phyloP scores from a whole-genome alignment of 2,797 vertebrate species.

The Microctenopoma lineatum region DNA sequence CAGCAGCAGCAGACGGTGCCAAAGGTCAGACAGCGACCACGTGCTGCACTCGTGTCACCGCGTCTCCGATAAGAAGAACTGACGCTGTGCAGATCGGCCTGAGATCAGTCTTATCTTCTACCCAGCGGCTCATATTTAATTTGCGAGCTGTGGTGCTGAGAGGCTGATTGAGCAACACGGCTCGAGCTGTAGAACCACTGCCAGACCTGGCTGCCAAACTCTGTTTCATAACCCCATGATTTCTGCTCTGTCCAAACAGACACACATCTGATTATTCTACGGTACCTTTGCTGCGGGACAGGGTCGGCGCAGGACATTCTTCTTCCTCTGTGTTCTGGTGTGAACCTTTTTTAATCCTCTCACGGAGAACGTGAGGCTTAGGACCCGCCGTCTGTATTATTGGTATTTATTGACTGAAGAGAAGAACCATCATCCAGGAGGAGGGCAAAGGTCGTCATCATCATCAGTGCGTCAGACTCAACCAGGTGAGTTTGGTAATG shows the following conservation, averaged over 20 bases:
- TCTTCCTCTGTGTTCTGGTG: neutral
- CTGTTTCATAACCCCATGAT: constrained; percentile 21
- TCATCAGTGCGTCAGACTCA: no score
- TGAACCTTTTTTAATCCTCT: no score
- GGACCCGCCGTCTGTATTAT: neutral
- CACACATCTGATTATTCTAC: neutral
- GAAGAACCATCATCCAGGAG: neutral
- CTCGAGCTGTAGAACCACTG: neutral
- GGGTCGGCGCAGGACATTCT: neutral
- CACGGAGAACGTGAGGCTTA: no score
- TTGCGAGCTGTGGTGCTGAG: constrained; percentile 47
- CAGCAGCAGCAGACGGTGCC: constrained; percentile 15
- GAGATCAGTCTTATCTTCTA: constrained; percentile 35
- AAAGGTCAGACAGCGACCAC: constrained; percentile 43
- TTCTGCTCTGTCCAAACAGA: neutral
- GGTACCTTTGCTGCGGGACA: neutral
- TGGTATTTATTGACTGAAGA: neutral
- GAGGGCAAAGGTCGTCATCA: neutral
- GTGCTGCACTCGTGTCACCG: neutral
- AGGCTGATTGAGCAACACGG: constrained; percentile 41
- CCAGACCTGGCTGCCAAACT: constrained; percentile 36
- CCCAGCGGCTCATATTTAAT: constrained; percentile 36
- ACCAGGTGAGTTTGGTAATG: neutral
- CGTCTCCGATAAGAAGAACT: constrained; percentile 15
- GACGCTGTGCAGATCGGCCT: constrained; percentile 30